A percentile compares a stretch with the other conserved stretches of the same genome.
Evolutionary conservation across 2,113 vertebrate genomes (phyloP).

Genomic region (Pampusana beccarii): DNA sequence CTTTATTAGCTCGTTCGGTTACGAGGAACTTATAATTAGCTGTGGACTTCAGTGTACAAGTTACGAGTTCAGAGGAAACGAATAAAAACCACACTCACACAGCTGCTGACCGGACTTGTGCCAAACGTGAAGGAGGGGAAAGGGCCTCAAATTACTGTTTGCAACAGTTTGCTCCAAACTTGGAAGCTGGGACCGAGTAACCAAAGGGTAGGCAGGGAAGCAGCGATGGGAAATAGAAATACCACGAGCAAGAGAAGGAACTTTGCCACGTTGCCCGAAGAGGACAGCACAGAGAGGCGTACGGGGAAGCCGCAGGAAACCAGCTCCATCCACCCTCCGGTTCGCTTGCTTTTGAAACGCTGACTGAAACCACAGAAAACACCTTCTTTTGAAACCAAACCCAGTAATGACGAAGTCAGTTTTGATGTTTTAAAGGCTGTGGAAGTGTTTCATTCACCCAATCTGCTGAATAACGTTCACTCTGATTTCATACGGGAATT

Average conservation of each 20-base stretch:
- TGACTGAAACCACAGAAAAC: neutral
- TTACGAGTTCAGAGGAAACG: neutral
- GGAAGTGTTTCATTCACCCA: neutral
- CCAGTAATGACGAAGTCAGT: fast-evolving
- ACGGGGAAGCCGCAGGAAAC: neutral
- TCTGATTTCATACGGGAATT: fast-evolving
- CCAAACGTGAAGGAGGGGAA: neutral
- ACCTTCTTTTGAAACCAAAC: neutral
- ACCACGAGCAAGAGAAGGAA: neutral
- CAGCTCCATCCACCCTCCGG: neutral
- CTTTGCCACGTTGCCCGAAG: neutral
- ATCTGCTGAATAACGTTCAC: neutral
- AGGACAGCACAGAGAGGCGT: neutral
- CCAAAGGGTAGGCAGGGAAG: neutral
- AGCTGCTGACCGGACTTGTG: neutral
- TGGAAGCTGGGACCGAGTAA: neutral
- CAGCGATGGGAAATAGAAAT: neutral
- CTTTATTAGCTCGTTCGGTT: neutral
- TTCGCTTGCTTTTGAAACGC: neutral
- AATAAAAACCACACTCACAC: neutral
- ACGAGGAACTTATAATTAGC: neutral
- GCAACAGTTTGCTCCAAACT: neutral
- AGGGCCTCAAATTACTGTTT: neutral
- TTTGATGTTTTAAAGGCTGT: no score
- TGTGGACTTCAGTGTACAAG: neutral